Evolutionary conservation across 2,113 vertebrate genomes (phyloP), one percentile per base, ranked within the genome.

Genomic region (Circaetus cinerascens): DNA sequence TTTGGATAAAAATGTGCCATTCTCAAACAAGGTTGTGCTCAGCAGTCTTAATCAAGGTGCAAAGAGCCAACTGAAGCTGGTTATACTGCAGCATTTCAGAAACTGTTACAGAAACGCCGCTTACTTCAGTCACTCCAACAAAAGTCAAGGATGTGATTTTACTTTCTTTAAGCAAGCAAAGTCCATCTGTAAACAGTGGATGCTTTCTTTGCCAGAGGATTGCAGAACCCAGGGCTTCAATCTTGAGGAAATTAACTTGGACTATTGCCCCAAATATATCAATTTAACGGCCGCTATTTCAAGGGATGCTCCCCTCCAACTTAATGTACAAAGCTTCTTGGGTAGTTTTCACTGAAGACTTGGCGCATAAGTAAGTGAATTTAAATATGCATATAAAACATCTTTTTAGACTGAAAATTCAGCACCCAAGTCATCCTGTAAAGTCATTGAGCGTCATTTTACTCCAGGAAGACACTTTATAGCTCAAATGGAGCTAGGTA

Each of bases 1-100:
- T 97, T 91, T 96, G 97, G 97, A 92, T 98, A 97, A 95, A 97
- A 97, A 97, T 89, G 86, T 96, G 97, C 97, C 91, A 20, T 87
- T 97, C 85, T 96, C 46, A 53, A 91, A 95, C 95, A 87, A 90
- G 83, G 86, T 89, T 97, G 97, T 97, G 96, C 97, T 98, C 94
- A 86, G 95, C 90, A 94, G 96, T 84, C 90, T 95, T 88, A 43
- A 41, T 27, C 94, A 74, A 95, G 89, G 78, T 69, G 95, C 93
- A 13, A 17, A 29, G 57, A 91, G 95, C 88, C 75, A 26, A 87
- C 90, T 68, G 91, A 76, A 86, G 85, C 79, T 93, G 83, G 82
- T 93, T 67, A 55, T 15, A 51, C 50, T 11, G 4, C 57, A 81
- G 90, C 94, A 38, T 71, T 82, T 72, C 73, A 50, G 77, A 74